Evolutionary conservation across 2,113 vertebrate genomes (phyloP), one percentile per base, ranked within the genome.

Genomic region (Thamnophis sirtalis): DNA sequence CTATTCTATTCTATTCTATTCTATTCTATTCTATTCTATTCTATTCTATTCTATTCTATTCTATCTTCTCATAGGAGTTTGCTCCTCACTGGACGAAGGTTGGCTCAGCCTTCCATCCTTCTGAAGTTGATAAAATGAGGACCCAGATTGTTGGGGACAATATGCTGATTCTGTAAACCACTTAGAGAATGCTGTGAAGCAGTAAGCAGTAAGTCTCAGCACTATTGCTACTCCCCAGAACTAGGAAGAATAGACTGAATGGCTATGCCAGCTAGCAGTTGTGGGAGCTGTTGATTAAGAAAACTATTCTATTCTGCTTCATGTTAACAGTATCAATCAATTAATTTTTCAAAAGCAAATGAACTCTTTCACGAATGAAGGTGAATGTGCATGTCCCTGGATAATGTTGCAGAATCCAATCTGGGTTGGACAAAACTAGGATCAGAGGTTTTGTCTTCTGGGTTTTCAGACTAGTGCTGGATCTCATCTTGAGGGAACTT

Each of bases 281-380:
- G 2, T 8, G 33, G 33, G 33, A 80, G 3, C 33, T 43, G 1
- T 43, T 80, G 73, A 43, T 80, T 80, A 22, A 33, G 17, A 43
- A 80, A 80, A 4, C 7, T 80, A 43, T 80, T 80, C 2, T 60
- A 50, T 4, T 19, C 22, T 50, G 17, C 17, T 86, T 58, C 87
- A 33, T 85, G 0, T 0, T 91, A 89, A 93, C 43, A 86, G 13
- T 0, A 24, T 26, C 43, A 50, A 43, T 90, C 38, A 43, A 13
- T 54, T 43, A 84, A 24, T 89, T 91, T 90, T 92, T 80, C 17
- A 80, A 43, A 92, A 92, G 26, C 22, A 86, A 91, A 10, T 90
- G 48, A 28, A 87, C 48, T 93, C 89, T 93, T 24, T 68, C 60
- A 68, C 1, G 0, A 28, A 68, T 68, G 28, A 68, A 68, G 28